phyloP scores from a whole-genome alignment of 2,888 invertebrate species.

The Nowickia ferox region DNA sequence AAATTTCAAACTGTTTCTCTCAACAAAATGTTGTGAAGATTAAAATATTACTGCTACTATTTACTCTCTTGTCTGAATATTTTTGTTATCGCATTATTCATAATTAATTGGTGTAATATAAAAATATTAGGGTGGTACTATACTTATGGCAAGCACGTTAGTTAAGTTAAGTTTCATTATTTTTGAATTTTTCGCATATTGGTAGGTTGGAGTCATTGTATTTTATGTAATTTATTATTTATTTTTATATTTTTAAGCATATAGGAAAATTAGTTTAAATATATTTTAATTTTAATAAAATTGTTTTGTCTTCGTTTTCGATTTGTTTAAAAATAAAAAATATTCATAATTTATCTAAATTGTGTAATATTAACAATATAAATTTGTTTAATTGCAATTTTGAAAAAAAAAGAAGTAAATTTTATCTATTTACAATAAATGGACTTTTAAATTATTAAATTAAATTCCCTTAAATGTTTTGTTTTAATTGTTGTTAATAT shows the following conservation, averaged over 20 bases:
- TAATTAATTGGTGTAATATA: too few species aligned
- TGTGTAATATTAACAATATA: constrained; percentile 30
- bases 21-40: too few species aligned
- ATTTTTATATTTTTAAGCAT: constrained; percentile 23
- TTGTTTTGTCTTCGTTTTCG: constrained; percentile 16
- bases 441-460: constrained; percentile 11
- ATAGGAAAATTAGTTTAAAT: constrained; percentile 41
- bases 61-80: too few species aligned
- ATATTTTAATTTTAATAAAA: constrained; percentile 11
- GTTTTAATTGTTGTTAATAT: neutral
- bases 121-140: too few species aligned
- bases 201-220: constrained; percentile 33
- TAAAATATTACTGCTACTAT: too few species aligned
- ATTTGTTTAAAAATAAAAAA: constrained; percentile 31
- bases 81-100: too few species aligned
- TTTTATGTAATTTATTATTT: constrained; percentile 10
- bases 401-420: neutral
- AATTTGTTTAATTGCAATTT: constrained; percentile 22
- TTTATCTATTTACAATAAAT: constrained; percentile 45
- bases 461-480: constrained; percentile 17
- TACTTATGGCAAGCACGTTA: neutral
- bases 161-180: constrained; percentile 10
- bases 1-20: too few species aligned
- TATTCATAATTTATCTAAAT: constrained; percentile 33
- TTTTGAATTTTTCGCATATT: constrained; percentile 31